Evolutionary conservation across 1,140 invertebrate species (phyloP).

Genomic region (Cydia fagiglandana): DNA sequence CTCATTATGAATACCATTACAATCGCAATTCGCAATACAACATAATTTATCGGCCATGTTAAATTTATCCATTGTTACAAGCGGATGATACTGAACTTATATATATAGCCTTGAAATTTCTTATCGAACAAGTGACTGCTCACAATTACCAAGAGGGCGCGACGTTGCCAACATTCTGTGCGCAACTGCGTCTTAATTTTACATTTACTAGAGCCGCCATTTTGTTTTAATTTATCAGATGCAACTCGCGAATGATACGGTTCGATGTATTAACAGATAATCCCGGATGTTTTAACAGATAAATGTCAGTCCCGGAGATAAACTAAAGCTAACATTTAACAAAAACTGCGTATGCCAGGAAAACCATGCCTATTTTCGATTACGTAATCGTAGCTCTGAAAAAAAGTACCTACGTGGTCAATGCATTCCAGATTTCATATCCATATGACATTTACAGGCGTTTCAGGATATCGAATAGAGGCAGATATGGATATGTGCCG

Average conservation of each 20-base stretch:
- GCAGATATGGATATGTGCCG: conserved; percentile 56
- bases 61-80: conserved; percentile 66
- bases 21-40: conserved; percentile 32
- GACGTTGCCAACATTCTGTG: conserved; percentile 70
- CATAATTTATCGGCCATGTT: conserved; percentile 48
- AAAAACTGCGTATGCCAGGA: neutral
- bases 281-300: no score
- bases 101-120: conserved; percentile 75
- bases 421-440: conserved; percentile 38
- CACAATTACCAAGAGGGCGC: conserved; percentile 52
- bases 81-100: conserved; percentile 59
- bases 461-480: conserved; percentile 43
- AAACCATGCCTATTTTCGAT: conserved; percentile 34
- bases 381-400: conserved; percentile 49
- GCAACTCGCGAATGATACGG: conserved; percentile 39
- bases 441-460: conserved; percentile 33
- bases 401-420: conserved; percentile 36
- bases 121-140: conserved; percentile 71
- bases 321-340: neutral
- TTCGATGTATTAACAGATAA: conserved; percentile 2
- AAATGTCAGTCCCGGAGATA: neutral
- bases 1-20: conserved; percentile 23
- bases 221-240: conserved; percentile 60
- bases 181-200: conserved; percentile 73
- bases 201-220: conserved; percentile 69